phyloP scores from a whole-genome alignment of 2,797 vertebrate species.

The Manis crassicaudata region DNA sequence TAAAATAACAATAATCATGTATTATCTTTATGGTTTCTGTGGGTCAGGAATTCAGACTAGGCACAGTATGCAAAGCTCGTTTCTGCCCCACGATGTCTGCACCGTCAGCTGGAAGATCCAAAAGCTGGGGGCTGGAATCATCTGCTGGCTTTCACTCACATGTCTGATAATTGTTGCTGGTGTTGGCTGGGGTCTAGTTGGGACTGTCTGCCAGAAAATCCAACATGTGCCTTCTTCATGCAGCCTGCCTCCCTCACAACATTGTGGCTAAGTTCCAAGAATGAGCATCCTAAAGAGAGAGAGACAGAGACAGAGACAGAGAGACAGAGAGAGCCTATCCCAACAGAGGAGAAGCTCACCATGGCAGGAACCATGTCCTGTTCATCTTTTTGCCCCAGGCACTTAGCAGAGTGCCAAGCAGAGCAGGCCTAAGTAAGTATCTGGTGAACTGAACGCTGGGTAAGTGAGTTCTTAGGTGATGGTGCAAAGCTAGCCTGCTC shows the following conservation, averaged over 20 bases:
- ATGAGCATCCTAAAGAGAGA: neutral
- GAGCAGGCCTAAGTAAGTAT: neutral
- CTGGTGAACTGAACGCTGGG: neutral
- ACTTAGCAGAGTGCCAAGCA: neutral
- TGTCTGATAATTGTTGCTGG: neutral
- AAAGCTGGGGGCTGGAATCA: neutral
- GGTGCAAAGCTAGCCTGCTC: neutral
- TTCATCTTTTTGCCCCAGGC: neutral
- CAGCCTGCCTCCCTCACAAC: constrained; percentile 20
- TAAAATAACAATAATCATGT: neutral
- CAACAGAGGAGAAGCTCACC: neutral
- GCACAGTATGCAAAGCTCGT: neutral
- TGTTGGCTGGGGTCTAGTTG: neutral
- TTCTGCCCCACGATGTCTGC: neutral
- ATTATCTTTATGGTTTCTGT: neutral
- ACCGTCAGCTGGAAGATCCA: neutral
- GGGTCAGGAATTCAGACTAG: neutral
- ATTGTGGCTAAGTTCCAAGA: constrained; percentile 1
- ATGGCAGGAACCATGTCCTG: neutral
- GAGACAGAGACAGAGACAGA: neutral
- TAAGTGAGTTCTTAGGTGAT: neutral
- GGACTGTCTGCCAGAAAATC: neutral
- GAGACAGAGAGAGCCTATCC: neutral
- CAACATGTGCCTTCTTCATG: neutral
- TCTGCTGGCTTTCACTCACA: neutral